Evolutionary conservation across 2,888 invertebrate species (phyloP).

Genomic region (Nemotelus pantherinus): DNA sequence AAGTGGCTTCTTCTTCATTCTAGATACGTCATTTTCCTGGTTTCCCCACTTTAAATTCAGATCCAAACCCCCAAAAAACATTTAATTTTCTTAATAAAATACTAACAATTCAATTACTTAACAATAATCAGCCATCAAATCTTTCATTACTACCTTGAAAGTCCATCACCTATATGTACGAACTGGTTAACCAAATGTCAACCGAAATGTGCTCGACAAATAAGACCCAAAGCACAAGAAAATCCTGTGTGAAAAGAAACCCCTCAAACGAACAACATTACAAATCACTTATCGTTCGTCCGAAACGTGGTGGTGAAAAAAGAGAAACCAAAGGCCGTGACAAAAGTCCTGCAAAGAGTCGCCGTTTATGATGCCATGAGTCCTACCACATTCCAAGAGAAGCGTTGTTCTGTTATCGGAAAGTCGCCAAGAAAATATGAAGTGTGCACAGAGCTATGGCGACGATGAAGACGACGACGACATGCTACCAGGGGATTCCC

Average conservation of each 20-base stretch:
- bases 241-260: background rate
- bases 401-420: background rate
- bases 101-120: no score
- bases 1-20: no score
- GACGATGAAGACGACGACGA: background rate
- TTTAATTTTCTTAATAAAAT: no score
- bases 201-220: constrained; percentile 21
- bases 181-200: constrained; percentile 26
- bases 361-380: background rate
- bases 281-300: background rate
- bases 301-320: background rate
- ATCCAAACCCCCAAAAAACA: no score
- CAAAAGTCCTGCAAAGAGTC: constrained; percentile 23
- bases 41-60: no score
- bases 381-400: background rate
- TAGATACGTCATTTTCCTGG: no score
- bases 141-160: background rate
- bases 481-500: background rate
- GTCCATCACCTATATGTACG: background rate
- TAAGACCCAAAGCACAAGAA: background rate
- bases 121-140: background rate
- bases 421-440: background rate
- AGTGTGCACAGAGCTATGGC: constrained; percentile 5
- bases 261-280: background rate
- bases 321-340: background rate